These are phyloP conservation scores for Oreochromis niloticus DNA, from an alignment of 2,113 vertebrate genomes.

Conservation along the genomic window DNA sequence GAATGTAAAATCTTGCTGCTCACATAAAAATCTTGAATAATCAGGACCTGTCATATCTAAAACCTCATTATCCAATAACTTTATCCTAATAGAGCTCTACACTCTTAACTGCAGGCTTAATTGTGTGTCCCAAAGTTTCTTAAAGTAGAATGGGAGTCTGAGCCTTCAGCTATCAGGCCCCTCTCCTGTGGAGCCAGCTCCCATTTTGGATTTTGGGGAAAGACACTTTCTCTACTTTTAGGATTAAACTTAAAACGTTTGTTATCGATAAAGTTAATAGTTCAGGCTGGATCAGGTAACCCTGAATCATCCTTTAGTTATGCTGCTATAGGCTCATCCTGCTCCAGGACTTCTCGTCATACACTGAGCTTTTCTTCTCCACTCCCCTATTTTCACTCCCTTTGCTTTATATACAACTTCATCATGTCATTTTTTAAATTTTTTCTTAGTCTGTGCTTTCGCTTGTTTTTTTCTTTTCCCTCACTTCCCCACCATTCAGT, in stretches of 20 bases:
- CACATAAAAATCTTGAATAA: background rate
- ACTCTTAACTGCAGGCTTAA: background rate
- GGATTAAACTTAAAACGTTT: background rate
- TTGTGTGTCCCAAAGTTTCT: background rate
- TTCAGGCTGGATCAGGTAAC: background rate
- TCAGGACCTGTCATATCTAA: background rate
- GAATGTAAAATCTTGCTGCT: background rate
- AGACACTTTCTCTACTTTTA: background rate
- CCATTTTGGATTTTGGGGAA: background rate
- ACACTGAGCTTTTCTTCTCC: background rate
- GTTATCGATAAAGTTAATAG: background rate
- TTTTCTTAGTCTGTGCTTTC: background rate
- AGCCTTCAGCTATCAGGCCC: background rate
- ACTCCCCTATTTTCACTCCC: background rate
- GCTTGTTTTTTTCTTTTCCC: background rate
- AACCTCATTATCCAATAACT: background rate
- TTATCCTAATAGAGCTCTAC: background rate
- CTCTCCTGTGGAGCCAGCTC: background rate
- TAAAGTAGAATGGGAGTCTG: background rate
- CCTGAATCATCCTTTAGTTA: background rate
- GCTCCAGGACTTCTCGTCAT: background rate
- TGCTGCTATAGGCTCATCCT: background rate
- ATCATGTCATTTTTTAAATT: background rate
- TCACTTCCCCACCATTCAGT: background rate
- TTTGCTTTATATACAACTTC: background rate